Percentiles rank a stretch among this genome's conserved stretches.
phyloP scores from a whole-genome alignment of 1,140 invertebrate species.

The Brachionus rubens region DNA sequence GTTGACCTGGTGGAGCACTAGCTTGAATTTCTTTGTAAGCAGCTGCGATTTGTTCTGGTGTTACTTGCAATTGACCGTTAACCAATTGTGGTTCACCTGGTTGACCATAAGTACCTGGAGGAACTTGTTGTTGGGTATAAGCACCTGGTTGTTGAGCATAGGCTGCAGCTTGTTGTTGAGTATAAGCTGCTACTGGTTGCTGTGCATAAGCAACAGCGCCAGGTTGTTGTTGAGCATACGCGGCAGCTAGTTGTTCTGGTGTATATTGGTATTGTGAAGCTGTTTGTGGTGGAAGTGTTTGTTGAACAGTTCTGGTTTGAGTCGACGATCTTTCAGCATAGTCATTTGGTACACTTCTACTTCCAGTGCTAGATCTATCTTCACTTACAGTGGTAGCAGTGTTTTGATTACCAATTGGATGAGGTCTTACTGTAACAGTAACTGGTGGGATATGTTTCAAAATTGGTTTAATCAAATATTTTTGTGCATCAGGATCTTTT shows the following conservation, averaged over 20 bases:
- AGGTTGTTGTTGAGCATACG: constrained; percentile 16
- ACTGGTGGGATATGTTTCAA: constrained; percentile 14
- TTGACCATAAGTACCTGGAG: too few species aligned
- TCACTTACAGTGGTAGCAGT: not conserved
- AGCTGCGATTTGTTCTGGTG: constrained; percentile 21
- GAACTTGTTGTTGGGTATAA: too few species aligned
- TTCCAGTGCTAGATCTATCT: not conserved
- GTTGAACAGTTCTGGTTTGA: constrained; percentile 17
- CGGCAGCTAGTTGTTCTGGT: constrained; percentile 30
- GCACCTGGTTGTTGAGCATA: too few species aligned
- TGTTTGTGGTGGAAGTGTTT: not conserved
- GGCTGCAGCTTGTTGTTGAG: too few species aligned
- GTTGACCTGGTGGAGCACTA: not conserved
- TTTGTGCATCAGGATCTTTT: not conserved
- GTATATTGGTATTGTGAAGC: not conserved
- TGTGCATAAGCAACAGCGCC: not conserved
- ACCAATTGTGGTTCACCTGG: too few species aligned
- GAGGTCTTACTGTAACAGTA: constrained; percentile 11
- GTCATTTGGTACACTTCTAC: not conserved
- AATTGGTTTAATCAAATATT: constrained; percentile 19
- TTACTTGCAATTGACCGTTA: not conserved
- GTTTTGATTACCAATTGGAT: constrained; percentile 2
- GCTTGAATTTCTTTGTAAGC: constrained; percentile 26
- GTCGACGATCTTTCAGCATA: not conserved
- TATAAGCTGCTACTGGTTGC: too few species aligned